Conservation (phyloP, 2,113 vertebrate genomes). For the Ictalurus furcatus region DNA sequence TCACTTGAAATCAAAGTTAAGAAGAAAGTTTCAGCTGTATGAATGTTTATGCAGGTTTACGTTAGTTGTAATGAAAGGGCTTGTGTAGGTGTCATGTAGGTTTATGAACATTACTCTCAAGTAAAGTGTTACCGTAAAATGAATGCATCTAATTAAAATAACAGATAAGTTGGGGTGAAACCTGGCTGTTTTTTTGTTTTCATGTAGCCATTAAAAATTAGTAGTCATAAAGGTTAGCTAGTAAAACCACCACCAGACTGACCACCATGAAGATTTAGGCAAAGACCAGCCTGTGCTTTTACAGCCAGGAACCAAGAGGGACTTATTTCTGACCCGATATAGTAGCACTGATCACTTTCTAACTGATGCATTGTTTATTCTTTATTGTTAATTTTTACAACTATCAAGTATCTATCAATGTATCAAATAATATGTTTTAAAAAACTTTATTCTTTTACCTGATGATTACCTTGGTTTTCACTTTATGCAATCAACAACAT, state of each 20-base stretch:
- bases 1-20: background rate
- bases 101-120: background rate
- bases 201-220: constrained; percentile 28
- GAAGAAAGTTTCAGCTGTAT: background rate
- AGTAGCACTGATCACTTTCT: background rate
- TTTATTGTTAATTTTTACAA: too few species aligned
- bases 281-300: constrained; percentile 10
- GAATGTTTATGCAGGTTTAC: background rate
- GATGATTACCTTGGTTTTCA: background rate
- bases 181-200: constrained; percentile 11
- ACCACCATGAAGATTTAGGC: constrained; percentile 21
- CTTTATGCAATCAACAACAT: background rate
- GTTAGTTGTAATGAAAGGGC: background rate
- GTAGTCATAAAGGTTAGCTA: constrained; percentile 33
- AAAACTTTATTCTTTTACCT: too few species aligned
- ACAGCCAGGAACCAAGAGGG: background rate
- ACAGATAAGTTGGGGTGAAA: constrained; percentile 23
- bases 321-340: background rate
- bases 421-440: background rate
- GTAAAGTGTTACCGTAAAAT: background rate
- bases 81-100: background rate
- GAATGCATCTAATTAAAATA: background rate
- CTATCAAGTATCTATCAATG: background rate
- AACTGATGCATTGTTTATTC: background rate
- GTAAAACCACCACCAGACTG: constrained; percentile 31